phyloP scores from a whole-genome alignment of 2,797 vertebrate genomes.

The Molossus molossus region DNA sequence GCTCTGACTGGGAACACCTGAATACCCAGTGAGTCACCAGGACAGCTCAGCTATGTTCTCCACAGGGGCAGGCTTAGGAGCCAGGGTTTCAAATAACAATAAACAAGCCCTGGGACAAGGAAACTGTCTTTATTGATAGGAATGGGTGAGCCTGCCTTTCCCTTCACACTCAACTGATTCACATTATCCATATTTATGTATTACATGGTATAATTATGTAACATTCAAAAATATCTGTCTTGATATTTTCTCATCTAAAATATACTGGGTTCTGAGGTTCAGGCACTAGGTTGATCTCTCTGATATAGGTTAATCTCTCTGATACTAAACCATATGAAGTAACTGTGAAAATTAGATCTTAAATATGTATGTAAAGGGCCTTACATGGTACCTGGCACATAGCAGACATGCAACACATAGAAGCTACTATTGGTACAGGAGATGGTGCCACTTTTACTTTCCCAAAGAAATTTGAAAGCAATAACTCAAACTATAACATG shows the following conservation, averaged over 20 bases:
- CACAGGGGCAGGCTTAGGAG: neutral
- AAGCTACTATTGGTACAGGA: neutral
- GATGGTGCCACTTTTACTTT: neutral
- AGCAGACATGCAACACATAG: neutral
- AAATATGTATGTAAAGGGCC: neutral
- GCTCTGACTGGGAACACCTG: neutral
- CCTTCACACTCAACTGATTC: neutral
- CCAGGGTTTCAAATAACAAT: neutral
- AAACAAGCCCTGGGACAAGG: constrained; percentile 40
- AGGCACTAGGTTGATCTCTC: neutral
- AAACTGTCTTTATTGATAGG: constrained; percentile 23
- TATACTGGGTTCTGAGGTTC: neutral
- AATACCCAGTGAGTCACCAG: neutral
- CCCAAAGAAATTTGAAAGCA: constrained; percentile 19
- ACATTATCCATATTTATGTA: constrained; percentile 16
- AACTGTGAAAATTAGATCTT: neutral
- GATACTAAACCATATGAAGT: neutral
- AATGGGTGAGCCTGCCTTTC: constrained; percentile 1
- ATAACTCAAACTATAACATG: neutral
- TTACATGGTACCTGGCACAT: neutral
- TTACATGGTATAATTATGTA: neutral
- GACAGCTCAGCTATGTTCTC: neutral
- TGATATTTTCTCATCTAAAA: constrained; percentile 45
- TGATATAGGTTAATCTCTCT: neutral
- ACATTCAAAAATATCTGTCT: constrained; percentile 22